A percentile compares a stretch with the other conserved stretches of the same genome.
phyloP scores from a whole-genome alignment of 2,888 invertebrate genomes.

The Ichneumoninae sp. region DNA sequence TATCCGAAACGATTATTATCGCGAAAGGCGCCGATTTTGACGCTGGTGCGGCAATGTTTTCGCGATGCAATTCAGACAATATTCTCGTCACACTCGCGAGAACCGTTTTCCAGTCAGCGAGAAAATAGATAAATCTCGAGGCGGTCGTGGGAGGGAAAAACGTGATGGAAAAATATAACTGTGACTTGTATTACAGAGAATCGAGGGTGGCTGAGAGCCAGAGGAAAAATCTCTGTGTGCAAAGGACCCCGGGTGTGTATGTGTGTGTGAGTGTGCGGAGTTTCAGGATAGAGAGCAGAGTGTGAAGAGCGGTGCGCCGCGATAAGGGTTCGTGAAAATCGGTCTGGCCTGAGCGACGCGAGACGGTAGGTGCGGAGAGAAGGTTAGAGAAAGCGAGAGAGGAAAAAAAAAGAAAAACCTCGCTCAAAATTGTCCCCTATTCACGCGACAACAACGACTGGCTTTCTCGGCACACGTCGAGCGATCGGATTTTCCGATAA shows the following conservation, averaged over 20 bases:
- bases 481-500: conserved; percentile 75
- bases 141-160: background rate
- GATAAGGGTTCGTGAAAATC: conserved; percentile 58
- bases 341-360: conserved; percentile 45
- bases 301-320: conserved; percentile 45
- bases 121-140: conserved; percentile 18
- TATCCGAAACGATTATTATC: background rate
- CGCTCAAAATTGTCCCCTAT: conserved; percentile 79
- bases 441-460: conserved; percentile 64
- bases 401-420: conserved; percentile 66
- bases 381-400: conserved; percentile 52
- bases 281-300: conserved; percentile 3
- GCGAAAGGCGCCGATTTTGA: background rate
- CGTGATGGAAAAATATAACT: conserved; percentile 14
- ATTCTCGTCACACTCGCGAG: conserved; percentile 2
- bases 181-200: conserved; percentile 20
- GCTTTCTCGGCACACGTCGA: conserved; percentile 48
- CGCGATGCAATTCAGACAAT: background rate
- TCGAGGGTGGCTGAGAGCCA: conserved; percentile 39
- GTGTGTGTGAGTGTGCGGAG: background rate
- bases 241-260: background rate
- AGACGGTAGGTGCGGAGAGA: conserved; percentile 43
- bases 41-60: background rate
- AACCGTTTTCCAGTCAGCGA: conserved; percentile 3
- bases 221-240: conserved; percentile 10